Percentiles rank a stretch among this genome's conserved stretches.
phyloP scores from a whole-genome alignment of 2,888 invertebrate genomes.

The Eristalinus aeneus region DNA sequence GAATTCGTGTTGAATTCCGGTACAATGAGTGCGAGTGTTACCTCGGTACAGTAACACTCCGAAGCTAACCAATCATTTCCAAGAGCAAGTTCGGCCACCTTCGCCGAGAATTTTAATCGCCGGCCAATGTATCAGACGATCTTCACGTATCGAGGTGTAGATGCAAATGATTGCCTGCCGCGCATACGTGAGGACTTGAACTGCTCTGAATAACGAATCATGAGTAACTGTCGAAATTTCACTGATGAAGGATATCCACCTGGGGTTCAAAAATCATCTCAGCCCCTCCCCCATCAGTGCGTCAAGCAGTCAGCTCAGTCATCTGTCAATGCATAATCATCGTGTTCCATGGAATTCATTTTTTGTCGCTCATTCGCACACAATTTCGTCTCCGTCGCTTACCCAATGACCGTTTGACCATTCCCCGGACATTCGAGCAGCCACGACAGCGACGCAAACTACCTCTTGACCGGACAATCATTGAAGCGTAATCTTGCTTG shows the following conservation, averaged over 20 bases:
- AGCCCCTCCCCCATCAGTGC: slow-evolving; percentile 23
- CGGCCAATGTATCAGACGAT: background rate
- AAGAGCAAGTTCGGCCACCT: background rate
- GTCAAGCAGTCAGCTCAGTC: slow-evolving; percentile 17
- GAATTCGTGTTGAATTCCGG: background rate
- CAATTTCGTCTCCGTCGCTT: background rate
- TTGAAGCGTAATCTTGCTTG: background rate
- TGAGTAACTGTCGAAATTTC: background rate
- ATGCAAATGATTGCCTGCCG: background rate
- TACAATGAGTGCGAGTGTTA: no score
- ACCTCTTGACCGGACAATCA: background rate
- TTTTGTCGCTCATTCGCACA: background rate
- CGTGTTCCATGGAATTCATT: slow-evolving; percentile 13
- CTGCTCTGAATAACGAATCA: background rate
- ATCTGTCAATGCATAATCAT: slow-evolving; percentile 55
- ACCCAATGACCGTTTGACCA: background rate
- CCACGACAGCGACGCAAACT: background rate
- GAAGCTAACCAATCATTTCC: background rate
- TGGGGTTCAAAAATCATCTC: background rate
- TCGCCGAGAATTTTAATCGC: background rate
- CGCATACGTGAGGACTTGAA: background rate
- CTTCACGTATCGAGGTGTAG: background rate
- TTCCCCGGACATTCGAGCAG: no score
- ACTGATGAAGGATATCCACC: background rate
- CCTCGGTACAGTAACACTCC: no score